These are phyloP conservation scores for Hylia prasina DNA, from an alignment of 2,113 vertebrate genomes.

Conservation along the genomic window DNA sequence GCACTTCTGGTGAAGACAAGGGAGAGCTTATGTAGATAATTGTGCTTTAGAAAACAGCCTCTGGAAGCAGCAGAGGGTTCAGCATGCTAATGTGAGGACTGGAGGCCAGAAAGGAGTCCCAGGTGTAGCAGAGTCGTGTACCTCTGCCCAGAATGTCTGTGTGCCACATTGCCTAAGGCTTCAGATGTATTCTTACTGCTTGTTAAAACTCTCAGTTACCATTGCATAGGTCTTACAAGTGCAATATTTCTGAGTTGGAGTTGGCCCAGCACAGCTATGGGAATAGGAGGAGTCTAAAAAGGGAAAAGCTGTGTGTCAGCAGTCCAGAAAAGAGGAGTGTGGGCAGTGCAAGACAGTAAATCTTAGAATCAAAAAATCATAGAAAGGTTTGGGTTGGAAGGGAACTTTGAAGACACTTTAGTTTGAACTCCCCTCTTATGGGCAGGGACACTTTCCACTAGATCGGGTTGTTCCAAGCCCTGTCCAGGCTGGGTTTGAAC, in stretches of 20 bases:
- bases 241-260: conserved; percentile 15
- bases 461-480: neutral
- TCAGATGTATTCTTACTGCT: neutral
- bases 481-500: neutral
- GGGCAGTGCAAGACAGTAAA: neutral
- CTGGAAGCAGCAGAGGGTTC: neutral
- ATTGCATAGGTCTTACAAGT: neutral
- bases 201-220: neutral
- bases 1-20: neutral
- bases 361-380: neutral
- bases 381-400: neutral
- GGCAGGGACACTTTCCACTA: neutral
- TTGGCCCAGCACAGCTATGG: neutral
- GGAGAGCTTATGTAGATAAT: neutral
- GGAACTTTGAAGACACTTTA: neutral
- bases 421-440: neutral
- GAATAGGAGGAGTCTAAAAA: neutral
- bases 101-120: neutral
- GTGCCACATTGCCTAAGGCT: neutral
- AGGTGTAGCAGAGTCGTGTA: neutral
- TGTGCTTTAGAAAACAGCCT: neutral
- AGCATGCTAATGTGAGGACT: neutral
- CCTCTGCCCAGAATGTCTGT: neutral
- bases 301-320: neutral
- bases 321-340: neutral